phyloP scores from a whole-genome alignment of 2,888 invertebrate species.

The Drosophila ezoana region DNA sequence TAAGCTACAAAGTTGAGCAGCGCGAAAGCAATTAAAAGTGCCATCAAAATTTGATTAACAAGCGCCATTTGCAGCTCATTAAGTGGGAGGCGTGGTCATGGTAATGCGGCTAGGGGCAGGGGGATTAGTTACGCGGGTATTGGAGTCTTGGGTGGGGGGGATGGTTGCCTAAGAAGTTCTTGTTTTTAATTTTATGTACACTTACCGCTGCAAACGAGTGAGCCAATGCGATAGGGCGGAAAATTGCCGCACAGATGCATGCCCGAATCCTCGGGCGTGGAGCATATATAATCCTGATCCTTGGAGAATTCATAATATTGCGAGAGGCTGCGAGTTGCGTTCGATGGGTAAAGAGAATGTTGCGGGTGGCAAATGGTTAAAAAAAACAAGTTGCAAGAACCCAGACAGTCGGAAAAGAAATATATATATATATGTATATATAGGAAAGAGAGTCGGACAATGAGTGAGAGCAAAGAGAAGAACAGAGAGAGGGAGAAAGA shows the following conservation, averaged over 20 bases:
- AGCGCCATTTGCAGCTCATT: slow-evolving; percentile 74
- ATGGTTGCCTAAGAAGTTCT: not conserved
- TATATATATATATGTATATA: slow-evolving; percentile 21
- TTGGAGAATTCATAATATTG: slow-evolving; percentile 94
- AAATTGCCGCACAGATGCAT: slow-evolving; percentile 96
- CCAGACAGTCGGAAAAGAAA: slow-evolving; percentile 31
- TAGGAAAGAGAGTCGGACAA: slow-evolving; percentile 30
- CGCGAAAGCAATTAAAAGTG: slow-evolving; percentile 71
- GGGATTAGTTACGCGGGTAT: too few relatives aligned
- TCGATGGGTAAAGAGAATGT: slow-evolving; percentile 37
- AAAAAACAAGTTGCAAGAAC: slow-evolving; percentile 36
- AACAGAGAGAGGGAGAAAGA: slow-evolving; percentile 36
- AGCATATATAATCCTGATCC: slow-evolving; percentile 99
- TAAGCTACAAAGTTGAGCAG: slow-evolving; percentile 49
- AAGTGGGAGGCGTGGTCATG: slow-evolving; percentile 29
- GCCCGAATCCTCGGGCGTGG: slow-evolving; percentile 95
- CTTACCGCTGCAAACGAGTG: slow-evolving; percentile 90
- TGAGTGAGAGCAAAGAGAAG: slow-evolving; percentile 14
- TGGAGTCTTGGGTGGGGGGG: too few relatives aligned
- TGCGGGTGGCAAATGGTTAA: slow-evolving; percentile 40
- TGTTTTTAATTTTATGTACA: slow-evolving; percentile 5
- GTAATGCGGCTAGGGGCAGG: not conserved
- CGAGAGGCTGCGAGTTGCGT: slow-evolving; percentile 86
- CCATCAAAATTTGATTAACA: slow-evolving; percentile 77
- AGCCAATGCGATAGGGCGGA: slow-evolving; percentile 91